Evolutionary conservation across 2,797 vertebrate genomes (phyloP).

Genomic region (Buphagus erythrorhynchus): DNA sequence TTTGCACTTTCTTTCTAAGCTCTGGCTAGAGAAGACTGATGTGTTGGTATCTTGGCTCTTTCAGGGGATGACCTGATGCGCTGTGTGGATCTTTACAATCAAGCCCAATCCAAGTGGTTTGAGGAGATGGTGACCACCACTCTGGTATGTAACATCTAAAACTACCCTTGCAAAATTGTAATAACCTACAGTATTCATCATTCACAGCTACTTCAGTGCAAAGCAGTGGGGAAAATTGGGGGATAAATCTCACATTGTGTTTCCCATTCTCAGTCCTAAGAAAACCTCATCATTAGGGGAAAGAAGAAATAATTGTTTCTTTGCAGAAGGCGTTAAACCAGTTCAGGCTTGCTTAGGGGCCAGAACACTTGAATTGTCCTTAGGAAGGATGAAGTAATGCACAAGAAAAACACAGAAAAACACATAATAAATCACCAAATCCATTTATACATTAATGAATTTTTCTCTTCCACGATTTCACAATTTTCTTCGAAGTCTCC

Average conservation of each 20-base stretch:
- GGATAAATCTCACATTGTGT: not conserved
- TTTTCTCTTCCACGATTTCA: not conserved
- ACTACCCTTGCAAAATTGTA: not conserved
- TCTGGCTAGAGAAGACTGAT: not conserved
- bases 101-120: constrained; percentile 98
- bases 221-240: not conserved
- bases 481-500: not conserved
- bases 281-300: not conserved
- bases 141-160: constrained; percentile 81
- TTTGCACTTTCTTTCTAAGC: not conserved
- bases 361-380: not conserved
- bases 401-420: not conserved
- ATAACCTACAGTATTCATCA: fast-evolving
- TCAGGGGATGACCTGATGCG: constrained; percentile 97
- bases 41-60: not conserved
- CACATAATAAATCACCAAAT: not conserved
- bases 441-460: not conserved
- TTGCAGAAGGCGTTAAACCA: not conserved
- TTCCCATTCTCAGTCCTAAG: not conserved
- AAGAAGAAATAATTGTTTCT: not conserved
- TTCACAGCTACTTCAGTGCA: not conserved
- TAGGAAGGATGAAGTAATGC: not conserved
- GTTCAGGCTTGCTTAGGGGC: not conserved
- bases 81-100: constrained; percentile 97
- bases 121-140: constrained; percentile 99